Conservation (phyloP, 1,140 invertebrate species). For the Magallana angulata region DNA sequence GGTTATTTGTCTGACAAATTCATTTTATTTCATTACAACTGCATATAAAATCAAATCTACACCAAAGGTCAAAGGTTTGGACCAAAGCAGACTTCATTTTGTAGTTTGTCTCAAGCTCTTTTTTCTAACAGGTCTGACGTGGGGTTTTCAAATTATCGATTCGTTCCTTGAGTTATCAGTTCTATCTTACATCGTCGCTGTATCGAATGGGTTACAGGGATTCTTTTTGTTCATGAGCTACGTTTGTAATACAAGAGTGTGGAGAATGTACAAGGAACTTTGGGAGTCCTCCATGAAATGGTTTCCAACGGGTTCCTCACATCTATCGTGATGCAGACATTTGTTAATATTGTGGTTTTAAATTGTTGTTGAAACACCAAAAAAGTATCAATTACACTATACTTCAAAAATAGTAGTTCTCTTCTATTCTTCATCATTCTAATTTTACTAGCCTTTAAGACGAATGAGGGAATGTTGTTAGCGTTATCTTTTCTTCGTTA, state of each 20-base stretch:
- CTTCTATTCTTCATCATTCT: too few species aligned
- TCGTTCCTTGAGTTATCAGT: neutral
- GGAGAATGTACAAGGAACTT: conserved; percentile 1
- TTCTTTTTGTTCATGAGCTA: neutral
- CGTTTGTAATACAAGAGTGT: neutral
- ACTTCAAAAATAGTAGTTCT: too few species aligned
- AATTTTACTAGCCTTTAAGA: too few species aligned
- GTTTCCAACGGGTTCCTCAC: neutral
- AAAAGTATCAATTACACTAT: too few species aligned
- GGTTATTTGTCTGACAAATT: neutral
- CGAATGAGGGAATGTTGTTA: too few species aligned
- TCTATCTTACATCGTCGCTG: neutral
- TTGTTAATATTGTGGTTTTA: too few species aligned
- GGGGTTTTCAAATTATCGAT: conserved; percentile 15
- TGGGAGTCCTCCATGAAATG: neutral
- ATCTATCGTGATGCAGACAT: neutral
- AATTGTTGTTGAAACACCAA: too few species aligned
- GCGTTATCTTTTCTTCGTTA: too few species aligned
- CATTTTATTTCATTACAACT: neutral
- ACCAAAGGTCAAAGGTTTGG: neutral
- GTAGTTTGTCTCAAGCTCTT: conserved; percentile 2
- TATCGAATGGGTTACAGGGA: neutral
- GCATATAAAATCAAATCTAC: neutral
- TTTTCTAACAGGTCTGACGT: neutral
- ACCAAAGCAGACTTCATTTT: neutral